Evolutionary conservation across 2,113 vertebrate genomes (phyloP).

Genomic region (Ictalurus furcatus): DNA sequence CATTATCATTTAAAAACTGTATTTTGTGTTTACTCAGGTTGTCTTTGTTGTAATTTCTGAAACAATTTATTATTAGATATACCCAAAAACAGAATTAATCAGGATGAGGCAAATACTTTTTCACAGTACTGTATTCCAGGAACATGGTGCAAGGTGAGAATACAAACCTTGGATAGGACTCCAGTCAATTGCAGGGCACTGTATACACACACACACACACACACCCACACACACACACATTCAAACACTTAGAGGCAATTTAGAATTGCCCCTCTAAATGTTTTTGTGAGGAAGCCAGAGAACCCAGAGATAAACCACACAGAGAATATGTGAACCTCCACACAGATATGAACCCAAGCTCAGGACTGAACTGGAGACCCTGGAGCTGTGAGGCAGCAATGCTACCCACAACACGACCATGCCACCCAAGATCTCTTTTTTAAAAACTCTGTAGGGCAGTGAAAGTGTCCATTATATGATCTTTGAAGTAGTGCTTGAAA

Average conservation of each 20-base stretch:
- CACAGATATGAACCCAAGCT: neutral
- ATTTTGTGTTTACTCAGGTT: too few species aligned
- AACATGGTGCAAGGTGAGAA: neutral
- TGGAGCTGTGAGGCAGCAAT: neutral
- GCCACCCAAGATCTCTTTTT: slow-evolving; percentile 7
- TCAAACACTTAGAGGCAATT: neutral
- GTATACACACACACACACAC: neutral
- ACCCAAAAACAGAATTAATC: too few species aligned
- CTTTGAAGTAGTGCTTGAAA: slow-evolving; percentile 17
- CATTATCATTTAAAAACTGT: too few species aligned
- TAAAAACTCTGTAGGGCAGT: neutral
- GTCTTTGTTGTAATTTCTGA: too few species aligned
- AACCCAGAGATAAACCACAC: neutral
- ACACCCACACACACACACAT: neutral
- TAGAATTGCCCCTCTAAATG: neutral
- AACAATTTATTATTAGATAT: too few species aligned
- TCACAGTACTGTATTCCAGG: neutral
- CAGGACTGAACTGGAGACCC: neutral
- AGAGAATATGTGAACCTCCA: neutral
- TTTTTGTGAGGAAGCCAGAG: neutral
- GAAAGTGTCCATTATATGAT: slow-evolving; percentile 22
- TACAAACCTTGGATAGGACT: neutral
- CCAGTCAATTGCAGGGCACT: neutral
- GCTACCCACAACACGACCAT: neutral
- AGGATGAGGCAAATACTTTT: too few species aligned